A percentile compares a stretch with the other conserved stretches of the same genome.
Evolutionary conservation across 2,797 vertebrate genomes (phyloP).

Genomic region (Hephaestus fuliginosus): DNA sequence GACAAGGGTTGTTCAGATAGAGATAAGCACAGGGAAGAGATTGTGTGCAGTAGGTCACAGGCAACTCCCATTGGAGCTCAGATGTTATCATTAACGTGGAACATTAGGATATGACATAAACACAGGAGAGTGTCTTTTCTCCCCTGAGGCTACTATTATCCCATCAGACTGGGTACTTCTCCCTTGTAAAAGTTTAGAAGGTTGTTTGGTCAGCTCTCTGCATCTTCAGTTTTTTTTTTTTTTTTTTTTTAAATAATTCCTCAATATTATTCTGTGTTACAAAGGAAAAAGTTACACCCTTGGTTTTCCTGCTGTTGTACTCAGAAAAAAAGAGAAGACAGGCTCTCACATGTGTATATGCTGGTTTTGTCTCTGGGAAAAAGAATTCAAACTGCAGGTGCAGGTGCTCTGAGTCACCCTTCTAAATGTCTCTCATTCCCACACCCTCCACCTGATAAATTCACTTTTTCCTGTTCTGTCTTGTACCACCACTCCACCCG

Average conservation of each 20-base stretch:
- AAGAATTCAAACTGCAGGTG: not conserved
- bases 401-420: not conserved
- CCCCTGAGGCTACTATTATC: too few species aligned
- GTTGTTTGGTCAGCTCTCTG: not conserved
- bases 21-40: too few species aligned
- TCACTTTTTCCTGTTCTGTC: not conserved
- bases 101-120: not conserved
- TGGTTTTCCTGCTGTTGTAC: not conserved
- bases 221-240: not conserved
- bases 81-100: too few species aligned
- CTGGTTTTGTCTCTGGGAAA: too few species aligned
- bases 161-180: not conserved
- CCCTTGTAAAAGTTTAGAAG: too few species aligned
- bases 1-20: too few species aligned
- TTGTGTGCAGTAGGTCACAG: too few species aligned
- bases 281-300: not conserved
- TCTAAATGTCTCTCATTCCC: fast-evolving
- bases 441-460: not conserved
- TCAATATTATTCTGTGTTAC: not conserved
- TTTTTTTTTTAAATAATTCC: too few species aligned
- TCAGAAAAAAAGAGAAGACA: not conserved
- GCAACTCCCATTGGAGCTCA: too few species aligned
- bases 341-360: not conserved
- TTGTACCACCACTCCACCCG: not conserved
- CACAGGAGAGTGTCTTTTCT: not conserved